phyloP scores from a whole-genome alignment of 2,797 vertebrate genomes.

The Neosalanx taihuensis region DNA sequence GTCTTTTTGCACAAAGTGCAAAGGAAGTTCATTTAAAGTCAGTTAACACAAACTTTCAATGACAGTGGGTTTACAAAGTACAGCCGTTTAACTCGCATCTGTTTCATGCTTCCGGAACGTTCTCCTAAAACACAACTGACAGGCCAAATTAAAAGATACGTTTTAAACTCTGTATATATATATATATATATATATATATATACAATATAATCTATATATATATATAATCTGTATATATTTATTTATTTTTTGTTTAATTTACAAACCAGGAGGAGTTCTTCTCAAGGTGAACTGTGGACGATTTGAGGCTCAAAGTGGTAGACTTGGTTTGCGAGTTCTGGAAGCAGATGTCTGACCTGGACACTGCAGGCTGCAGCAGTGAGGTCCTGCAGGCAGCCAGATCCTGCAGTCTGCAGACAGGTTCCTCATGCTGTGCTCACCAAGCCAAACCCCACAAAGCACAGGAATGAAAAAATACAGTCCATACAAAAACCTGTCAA shows the following conservation, averaged over 20 bases:
- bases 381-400: not conserved
- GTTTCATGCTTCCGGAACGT: no score
- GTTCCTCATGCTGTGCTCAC: conserved; percentile 32
- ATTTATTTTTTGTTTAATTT: not conserved
- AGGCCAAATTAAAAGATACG: not conserved
- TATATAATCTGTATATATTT: no score
- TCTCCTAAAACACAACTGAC: not conserved
- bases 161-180: no score
- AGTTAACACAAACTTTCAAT: no score
- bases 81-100: no score
- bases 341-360: not conserved
- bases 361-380: not conserved
- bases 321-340: not conserved
- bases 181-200: no score
- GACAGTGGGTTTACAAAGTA: no score
- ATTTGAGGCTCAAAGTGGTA: not conserved
- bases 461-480: conserved; percentile 10
- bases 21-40: no score
- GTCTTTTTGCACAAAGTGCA: no score
- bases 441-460: not conserved
- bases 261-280: not conserved
- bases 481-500: conserved; percentile 17
- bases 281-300: not conserved
- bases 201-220: no score
- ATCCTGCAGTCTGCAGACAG: not conserved